These are phyloP conservation scores for Torymus tubicola DNA, from an alignment of 2,888 invertebrate species.

Conservation along the genomic window DNA sequence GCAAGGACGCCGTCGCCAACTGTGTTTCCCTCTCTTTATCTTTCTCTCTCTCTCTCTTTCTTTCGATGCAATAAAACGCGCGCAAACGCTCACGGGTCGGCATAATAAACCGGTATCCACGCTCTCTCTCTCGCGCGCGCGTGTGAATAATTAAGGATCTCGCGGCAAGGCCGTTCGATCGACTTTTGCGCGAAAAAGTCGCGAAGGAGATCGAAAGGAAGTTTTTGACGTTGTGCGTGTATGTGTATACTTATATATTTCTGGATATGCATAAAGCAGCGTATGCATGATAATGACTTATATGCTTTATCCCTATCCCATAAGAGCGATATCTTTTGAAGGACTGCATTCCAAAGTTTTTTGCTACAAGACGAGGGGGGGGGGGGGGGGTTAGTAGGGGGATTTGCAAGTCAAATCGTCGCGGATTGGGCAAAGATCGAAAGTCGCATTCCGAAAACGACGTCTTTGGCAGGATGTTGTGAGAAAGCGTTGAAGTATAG, in stretches of 20 bases:
- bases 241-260: too few species aligned
- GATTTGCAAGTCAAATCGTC: slow-evolving; percentile 44
- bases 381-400: not conserved
- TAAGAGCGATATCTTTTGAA: not conserved
- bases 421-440: not conserved
- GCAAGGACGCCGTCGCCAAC: slow-evolving; percentile 36
- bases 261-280: too few species aligned
- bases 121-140: not conserved
- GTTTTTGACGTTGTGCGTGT: not conserved
- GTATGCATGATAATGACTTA: too few species aligned
- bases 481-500: too few species aligned
- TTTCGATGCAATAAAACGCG: slow-evolving; percentile 39
- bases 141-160: slow-evolving; percentile 50
- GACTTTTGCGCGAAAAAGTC: slow-evolving; percentile 14
- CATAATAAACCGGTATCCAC: slow-evolving; percentile 50
- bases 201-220: not conserved
- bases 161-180: slow-evolving; percentile 47
- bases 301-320: too few species aligned
- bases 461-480: not conserved
- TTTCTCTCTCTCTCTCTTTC: slow-evolving; percentile 17
- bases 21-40: slow-evolving; percentile 4
- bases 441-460: slow-evolving; percentile 14
- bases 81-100: slow-evolving; percentile 9
- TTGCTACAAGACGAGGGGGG: slow-evolving; percentile 6
- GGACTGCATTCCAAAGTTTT: not conserved